Conservation (phyloP, 2,113 vertebrate genomes). For the Heterocephalus glaber region DNA sequence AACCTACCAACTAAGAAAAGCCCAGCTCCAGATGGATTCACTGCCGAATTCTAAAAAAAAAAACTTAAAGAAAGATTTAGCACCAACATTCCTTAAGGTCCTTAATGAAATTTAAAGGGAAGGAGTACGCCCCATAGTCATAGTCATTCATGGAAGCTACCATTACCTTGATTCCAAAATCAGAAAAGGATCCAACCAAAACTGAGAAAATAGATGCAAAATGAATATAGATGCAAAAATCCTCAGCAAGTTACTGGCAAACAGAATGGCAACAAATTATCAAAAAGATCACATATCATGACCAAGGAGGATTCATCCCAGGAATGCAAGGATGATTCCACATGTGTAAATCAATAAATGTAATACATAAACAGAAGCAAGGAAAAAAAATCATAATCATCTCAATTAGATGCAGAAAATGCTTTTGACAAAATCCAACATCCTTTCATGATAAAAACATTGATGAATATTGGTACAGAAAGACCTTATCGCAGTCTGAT, state of each 20-base stretch:
- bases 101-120: neutral
- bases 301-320: neutral
- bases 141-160: neutral
- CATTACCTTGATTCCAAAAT: neutral
- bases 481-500: neutral
- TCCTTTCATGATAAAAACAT: neutral
- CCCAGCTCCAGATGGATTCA: neutral
- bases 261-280: neutral
- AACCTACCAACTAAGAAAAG: neutral
- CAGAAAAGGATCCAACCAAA: neutral
- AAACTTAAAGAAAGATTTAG: neutral
- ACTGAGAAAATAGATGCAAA: neutral
- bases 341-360: neutral
- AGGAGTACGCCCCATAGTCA: neutral
- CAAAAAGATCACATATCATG: neutral
- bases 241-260: neutral
- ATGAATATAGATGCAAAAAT: neutral
- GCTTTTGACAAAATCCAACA: neutral
- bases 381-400: neutral
- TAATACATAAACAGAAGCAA: neutral
- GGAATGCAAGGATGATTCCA: neutral
- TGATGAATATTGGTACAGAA: neutral
- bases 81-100: neutral
- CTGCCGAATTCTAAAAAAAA: neutral
- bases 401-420: neutral